These are phyloP conservation scores for Hermodice carunculata DNA, from an alignment of 2,888 invertebrate genomes.

Conservation along the genomic window DNA sequence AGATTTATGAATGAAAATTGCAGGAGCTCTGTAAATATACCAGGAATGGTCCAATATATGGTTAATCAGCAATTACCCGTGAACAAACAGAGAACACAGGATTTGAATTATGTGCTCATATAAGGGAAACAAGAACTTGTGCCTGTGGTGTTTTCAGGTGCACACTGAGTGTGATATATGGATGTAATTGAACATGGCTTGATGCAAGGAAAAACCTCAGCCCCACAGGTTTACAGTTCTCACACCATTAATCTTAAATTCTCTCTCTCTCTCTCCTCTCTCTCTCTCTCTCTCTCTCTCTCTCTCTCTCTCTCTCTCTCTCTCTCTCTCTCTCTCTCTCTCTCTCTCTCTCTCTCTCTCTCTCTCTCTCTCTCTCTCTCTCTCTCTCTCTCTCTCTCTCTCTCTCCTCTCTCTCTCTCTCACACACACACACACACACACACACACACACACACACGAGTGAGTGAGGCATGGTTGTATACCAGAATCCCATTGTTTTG, in stretches of 20 bases:
- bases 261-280: background rate
- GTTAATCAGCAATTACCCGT: too few species aligned
- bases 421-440: background rate
- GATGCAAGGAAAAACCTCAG: too few species aligned
- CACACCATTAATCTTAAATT: conserved; percentile 3
- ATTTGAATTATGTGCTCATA: too few species aligned
- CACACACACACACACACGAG: background rate
- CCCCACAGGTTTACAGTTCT: too few species aligned
- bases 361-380: background rate
- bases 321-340: background rate
- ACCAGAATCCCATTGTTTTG: conserved; percentile 4
- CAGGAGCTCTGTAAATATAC: too few species aligned
- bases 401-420: background rate
- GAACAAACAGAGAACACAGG: too few species aligned
- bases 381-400: background rate
- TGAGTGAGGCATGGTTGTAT: background rate
- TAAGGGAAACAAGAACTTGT: too few species aligned
- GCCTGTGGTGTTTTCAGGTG: too few species aligned
- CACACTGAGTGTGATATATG: too few species aligned
- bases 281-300: background rate
- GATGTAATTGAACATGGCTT: too few species aligned
- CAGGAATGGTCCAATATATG: too few species aligned
- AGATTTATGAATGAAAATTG: too few species aligned
- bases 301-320: background rate
- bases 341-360: background rate